phyloP scores from a whole-genome alignment of 2,888 invertebrate genomes.

The Branchipolynoe longqiensis region DNA sequence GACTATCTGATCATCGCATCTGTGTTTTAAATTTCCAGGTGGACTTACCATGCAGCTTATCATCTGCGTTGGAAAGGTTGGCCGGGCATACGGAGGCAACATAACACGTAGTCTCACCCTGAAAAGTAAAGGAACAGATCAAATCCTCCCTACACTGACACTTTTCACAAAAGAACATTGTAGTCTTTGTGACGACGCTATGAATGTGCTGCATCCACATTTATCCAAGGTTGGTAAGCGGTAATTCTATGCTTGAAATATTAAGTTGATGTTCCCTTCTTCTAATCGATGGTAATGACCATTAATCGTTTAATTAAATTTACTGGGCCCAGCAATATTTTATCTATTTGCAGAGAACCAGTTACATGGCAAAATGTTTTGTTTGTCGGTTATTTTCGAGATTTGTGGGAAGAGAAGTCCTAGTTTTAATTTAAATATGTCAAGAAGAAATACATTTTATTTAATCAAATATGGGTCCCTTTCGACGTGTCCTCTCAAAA shows the following conservation, averaged over 20 bases:
- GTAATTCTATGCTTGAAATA: too few relatives aligned
- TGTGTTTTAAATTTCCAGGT: too few relatives aligned
- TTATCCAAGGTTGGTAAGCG: conserved; percentile 79
- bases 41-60: too few relatives aligned
- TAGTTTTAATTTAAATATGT: too few relatives aligned
- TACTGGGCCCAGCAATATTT: not conserved
- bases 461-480: too few relatives aligned
- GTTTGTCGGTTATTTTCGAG: not conserved
- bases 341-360: not conserved
- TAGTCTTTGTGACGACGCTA: conserved; percentile 90
- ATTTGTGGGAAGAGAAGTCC: not conserved
- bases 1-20: too few relatives aligned
- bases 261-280: not conserved
- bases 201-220: conserved; percentile 78
- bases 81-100: too few relatives aligned
- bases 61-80: too few relatives aligned
- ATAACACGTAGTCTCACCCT: too few relatives aligned
- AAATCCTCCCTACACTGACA: conserved; percentile 87
- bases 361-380: not conserved
- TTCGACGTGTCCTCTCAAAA: too few relatives aligned
- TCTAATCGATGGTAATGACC: not conserved
- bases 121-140: too few relatives aligned
- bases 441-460: too few relatives aligned
- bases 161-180: conserved; percentile 92
- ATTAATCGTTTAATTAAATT: not conserved